phyloP scores from a whole-genome alignment of 2,113 vertebrate genomes.

The Tachysurus vachellii region DNA sequence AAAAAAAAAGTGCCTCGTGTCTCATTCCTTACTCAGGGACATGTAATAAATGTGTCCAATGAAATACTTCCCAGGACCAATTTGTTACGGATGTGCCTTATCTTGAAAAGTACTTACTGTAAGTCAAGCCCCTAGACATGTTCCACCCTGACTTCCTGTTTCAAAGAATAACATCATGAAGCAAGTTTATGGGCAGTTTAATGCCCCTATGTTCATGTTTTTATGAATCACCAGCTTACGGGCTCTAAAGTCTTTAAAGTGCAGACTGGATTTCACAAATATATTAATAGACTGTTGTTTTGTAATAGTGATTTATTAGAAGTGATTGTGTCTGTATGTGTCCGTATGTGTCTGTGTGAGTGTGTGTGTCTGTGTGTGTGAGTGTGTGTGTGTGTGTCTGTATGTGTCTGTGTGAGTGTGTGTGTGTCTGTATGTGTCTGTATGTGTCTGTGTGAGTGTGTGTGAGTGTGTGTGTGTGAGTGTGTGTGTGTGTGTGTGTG shows the following conservation, averaged over 20 bases:
- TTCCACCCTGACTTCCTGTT: slow-evolving; percentile 17
- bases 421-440: too few relatives aligned
- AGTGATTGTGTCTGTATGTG: not conserved
- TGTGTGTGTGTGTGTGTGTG: too few relatives aligned
- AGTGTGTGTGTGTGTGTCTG: too few relatives aligned
- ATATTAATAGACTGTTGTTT: not conserved
- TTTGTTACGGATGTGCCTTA: not conserved
- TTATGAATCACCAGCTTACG: not conserved
- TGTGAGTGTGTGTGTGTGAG: too few relatives aligned
- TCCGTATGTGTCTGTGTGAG: too few relatives aligned
- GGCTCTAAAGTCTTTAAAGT: not conserved
- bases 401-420: too few relatives aligned
- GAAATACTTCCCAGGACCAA: not conserved
- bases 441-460: too few relatives aligned
- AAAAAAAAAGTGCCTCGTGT: not conserved
- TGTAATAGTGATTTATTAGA: not conserved
- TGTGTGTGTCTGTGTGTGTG: too few relatives aligned
- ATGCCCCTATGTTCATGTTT: slow-evolving; percentile 13
- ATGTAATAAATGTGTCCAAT: not conserved
- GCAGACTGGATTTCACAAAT: not conserved
- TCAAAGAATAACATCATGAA: slow-evolving; percentile 5
- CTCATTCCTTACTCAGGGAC: not conserved
- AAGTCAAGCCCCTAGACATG: not conserved
- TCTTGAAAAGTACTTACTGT: slow-evolving; percentile 5
- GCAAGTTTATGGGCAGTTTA: not conserved